phyloP scores from a whole-genome alignment of 2,888 invertebrate genomes.

The Nebria salina region DNA sequence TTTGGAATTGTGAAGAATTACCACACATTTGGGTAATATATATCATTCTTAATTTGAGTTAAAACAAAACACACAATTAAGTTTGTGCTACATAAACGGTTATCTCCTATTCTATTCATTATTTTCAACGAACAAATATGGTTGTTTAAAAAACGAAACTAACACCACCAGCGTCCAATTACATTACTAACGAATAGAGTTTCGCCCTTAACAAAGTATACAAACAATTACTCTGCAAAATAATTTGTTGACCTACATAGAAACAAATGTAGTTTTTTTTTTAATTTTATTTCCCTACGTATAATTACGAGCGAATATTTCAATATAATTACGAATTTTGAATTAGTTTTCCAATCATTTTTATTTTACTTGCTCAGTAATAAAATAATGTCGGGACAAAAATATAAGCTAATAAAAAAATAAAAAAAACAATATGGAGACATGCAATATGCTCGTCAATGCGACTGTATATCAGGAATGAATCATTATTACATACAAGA shows the following conservation, averaged over 20 bases:
- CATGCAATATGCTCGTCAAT: conserved; percentile 15
- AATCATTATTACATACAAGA: not conserved
- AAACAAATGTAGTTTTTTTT: not conserved
- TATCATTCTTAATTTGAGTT: not conserved
- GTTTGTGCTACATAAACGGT: not conserved
- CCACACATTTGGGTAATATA: not conserved
- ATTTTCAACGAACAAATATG: no score
- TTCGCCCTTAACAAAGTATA: not conserved
- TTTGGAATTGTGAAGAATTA: not conserved
- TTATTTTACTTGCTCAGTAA: not conserved
- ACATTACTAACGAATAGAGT: not conserved
- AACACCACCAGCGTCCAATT: no score
- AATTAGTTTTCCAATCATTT: not conserved
- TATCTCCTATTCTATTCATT: not conserved
- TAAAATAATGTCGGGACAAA: not conserved
- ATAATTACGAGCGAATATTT: not conserved
- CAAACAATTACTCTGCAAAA: not conserved
- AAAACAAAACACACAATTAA: not conserved
- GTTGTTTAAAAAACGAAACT: no score
- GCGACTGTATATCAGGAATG: not conserved
- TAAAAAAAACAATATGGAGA: not conserved
- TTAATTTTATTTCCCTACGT: not conserved
- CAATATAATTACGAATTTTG: not conserved
- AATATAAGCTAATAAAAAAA: not conserved
- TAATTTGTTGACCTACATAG: not conserved